Evolutionary conservation across 2,113 vertebrate species (phyloP).

Genomic region (Aepyceros melampus): DNA sequence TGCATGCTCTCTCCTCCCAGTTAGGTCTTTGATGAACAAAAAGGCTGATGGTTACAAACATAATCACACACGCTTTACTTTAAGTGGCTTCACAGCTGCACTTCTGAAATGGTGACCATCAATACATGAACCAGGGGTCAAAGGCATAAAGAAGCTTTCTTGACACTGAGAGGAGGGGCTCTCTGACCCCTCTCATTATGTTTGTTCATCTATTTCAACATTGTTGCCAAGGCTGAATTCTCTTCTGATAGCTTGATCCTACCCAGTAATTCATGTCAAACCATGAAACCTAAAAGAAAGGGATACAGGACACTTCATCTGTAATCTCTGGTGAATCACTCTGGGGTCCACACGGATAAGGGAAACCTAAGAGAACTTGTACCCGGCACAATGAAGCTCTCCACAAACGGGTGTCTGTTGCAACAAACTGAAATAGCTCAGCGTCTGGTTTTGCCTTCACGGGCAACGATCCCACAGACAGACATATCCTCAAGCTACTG

Average conservation of each 20-base stretch:
- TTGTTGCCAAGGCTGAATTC: constrained; percentile 31
- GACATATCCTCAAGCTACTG: fast-evolving
- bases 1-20: background rate
- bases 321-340: background rate
- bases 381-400: background rate
- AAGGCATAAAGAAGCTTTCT: constrained; percentile 39
- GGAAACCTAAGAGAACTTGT: background rate
- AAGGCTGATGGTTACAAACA: constrained; percentile 16
- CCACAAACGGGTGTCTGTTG: background rate
- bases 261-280: constrained; percentile 36
- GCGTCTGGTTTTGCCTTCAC: background rate
- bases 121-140: constrained; percentile 49
- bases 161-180: constrained; percentile 24
- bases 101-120: constrained; percentile 37
- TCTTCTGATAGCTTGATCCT: constrained; percentile 47
- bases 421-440: background rate
- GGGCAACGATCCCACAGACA: background rate
- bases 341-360: background rate
- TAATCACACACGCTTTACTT: constrained; percentile 15
- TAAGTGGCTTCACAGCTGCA: constrained; percentile 50
- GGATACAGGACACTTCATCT: background rate
- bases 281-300: constrained; percentile 36
- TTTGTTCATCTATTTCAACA: constrained; percentile 44
- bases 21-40: background rate
- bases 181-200: constrained; percentile 45